Conservation (phyloP, 2,797 vertebrate species). For the Poecilia picta region DNA sequence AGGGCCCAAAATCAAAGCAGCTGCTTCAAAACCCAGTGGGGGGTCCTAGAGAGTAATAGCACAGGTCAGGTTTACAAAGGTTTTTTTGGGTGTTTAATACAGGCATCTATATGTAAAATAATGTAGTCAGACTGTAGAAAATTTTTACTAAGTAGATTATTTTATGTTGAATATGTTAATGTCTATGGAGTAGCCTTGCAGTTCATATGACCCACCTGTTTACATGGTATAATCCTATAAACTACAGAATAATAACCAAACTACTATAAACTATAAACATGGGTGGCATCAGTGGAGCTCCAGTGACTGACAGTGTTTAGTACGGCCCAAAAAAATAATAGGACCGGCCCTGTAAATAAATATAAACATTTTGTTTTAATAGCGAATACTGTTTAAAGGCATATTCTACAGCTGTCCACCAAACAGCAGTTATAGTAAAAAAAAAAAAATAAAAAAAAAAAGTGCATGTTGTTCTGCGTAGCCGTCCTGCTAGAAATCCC, state of each 20-base stretch:
- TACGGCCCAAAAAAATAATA: neutral
- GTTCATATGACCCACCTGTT: neutral
- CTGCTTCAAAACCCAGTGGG: neutral
- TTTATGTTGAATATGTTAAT: neutral
- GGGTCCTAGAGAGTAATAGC: neutral
- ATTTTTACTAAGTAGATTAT: neutral
- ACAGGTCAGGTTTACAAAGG: neutral
- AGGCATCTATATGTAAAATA: neutral
- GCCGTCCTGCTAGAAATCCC: conserved; percentile 51
- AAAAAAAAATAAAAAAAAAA: no score
- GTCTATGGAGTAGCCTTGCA: neutral
- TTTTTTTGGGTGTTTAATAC: neutral
- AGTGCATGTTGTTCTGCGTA: conserved; percentile 37
- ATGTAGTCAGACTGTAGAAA: neutral
- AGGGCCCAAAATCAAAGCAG: neutral
- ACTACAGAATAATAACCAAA: neutral
- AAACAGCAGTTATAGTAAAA: neutral
- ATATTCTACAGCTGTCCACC: neutral
- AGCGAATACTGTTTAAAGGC: neutral
- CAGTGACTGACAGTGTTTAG: neutral
- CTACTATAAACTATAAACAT: neutral
- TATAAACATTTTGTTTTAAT: neutral
- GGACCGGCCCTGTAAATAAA: neutral
- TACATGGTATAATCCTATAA: neutral
- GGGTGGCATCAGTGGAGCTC: neutral